Evolutionary conservation across 2,888 invertebrate genomes (phyloP).

Genomic region (Cheilosia variabilis): DNA sequence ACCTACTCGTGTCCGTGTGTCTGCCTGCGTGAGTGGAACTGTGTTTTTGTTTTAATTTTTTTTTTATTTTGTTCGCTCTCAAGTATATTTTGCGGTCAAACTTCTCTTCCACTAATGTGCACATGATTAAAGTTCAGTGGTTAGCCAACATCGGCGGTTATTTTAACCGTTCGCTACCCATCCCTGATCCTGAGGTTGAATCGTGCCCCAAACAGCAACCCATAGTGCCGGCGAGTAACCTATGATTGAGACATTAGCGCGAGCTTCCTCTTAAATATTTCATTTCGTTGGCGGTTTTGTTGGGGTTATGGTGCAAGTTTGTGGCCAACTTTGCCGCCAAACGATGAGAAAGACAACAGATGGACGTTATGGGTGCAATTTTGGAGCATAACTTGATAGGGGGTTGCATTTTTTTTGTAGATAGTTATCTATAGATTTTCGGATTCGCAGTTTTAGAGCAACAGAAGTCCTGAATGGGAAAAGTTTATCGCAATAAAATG

Average conservation of each 20-base stretch:
- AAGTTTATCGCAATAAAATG: constrained; percentile 1
- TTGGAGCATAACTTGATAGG: not conserved
- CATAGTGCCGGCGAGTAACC: constrained; percentile 2
- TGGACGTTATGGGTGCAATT: constrained; percentile 36
- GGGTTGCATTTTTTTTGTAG: not conserved
- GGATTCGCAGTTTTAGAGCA: not conserved
- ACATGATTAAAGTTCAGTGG: constrained; percentile 72
- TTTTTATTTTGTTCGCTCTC: constrained; percentile 16
- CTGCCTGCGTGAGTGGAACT: constrained; percentile 35
- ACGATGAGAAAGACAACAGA: constrained; percentile 46
- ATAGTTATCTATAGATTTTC: not conserved
- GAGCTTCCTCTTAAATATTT: constrained; percentile 55
- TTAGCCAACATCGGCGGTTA: constrained; percentile 54
- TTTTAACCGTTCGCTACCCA: constrained; percentile 35
- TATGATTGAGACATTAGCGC: constrained; percentile 68
- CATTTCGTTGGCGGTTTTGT: constrained; percentile 21
- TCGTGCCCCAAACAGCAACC: constrained; percentile 4
- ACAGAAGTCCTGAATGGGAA: constrained; percentile 1
- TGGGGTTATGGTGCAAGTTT: constrained; percentile 1
- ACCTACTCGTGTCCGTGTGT: constrained; percentile 36
- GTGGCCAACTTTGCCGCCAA: constrained; percentile 11
- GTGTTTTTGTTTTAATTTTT: not conserved
- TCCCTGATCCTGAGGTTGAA: constrained; percentile 27
- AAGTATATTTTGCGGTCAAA: constrained; percentile 67
- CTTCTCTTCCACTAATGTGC: constrained; percentile 63